Evolutionary conservation across 35 echinoderm and acorn worm species (phyloP).

Genomic region (Diadema setosum): DNA sequence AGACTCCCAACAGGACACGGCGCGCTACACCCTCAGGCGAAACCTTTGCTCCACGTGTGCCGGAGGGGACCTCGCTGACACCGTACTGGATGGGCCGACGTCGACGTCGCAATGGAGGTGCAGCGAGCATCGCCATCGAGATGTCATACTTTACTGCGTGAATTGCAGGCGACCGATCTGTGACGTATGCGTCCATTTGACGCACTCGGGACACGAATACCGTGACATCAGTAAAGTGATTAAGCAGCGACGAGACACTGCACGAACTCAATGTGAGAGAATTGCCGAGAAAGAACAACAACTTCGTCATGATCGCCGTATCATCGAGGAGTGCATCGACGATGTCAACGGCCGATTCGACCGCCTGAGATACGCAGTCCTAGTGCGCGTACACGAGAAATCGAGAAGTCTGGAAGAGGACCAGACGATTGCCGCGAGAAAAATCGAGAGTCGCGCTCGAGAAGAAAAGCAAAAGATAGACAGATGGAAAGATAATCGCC

Average conservation of each 20-base stretch:
- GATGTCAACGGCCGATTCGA: neutral
- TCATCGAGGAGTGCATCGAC: neutral
- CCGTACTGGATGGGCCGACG: neutral
- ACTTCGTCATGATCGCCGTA: neutral
- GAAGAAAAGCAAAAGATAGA: neutral
- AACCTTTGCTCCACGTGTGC: neutral
- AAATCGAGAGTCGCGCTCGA: neutral
- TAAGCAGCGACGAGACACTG: neutral
- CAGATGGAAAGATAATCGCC: constrained; percentile 1
- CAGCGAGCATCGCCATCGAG: neutral
- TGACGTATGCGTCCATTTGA: neutral
- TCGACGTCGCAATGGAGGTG: neutral
- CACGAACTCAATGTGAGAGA: neutral
- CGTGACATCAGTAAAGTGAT: neutral
- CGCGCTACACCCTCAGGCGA: neutral
- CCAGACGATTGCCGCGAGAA: neutral
- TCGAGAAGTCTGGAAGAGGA: neutral
- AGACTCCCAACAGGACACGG: neutral
- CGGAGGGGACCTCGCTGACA: neutral
- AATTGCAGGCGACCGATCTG: neutral
- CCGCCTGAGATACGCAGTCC: neutral
- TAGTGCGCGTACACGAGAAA: neutral
- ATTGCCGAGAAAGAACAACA: neutral
- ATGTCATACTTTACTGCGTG: neutral
- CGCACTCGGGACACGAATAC: neutral